Evolutionary conservation across 1,140 invertebrate genomes (phyloP).

Genomic region (Tachypleus tridentatus): DNA sequence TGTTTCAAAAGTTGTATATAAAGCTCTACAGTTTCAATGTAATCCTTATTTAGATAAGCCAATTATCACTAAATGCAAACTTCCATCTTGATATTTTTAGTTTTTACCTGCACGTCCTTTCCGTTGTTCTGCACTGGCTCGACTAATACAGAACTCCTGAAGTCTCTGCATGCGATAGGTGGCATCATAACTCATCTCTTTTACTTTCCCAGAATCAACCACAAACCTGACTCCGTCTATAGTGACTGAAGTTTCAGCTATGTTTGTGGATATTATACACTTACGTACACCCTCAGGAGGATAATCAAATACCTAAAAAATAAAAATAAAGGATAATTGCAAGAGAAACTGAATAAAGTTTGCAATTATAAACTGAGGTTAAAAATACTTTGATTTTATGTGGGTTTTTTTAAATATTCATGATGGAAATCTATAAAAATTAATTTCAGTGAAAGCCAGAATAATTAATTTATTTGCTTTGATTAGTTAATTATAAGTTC

Average conservation of each 20-base stretch:
- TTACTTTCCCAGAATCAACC: slow-evolving; percentile 91
- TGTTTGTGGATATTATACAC: slow-evolving; percentile 98
- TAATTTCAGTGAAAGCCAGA: too few species aligned
- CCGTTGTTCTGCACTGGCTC: slow-evolving; percentile 92
- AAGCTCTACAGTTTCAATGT: too few species aligned
- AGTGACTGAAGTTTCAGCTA: slow-evolving; percentile 97
- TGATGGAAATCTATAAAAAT: slow-evolving; percentile 6
- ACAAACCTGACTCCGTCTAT: slow-evolving; percentile 98
- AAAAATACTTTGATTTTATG: not conserved
- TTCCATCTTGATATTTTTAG: slow-evolving; percentile 1
- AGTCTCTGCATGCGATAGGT: slow-evolving; percentile 70
- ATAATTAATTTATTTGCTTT: too few species aligned
- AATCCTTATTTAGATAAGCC: too few species aligned
- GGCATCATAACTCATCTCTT: slow-evolving; percentile 92
- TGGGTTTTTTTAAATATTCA: not conserved
- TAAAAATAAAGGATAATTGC: too few species aligned
- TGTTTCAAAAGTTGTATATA: too few species aligned
- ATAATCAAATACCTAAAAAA: slow-evolving; percentile 78
- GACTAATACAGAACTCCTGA: slow-evolving; percentile 93
- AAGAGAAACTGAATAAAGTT: not conserved
- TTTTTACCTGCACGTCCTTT: slow-evolving; percentile 75
- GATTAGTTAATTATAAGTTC: too few species aligned
- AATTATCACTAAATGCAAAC: too few species aligned
- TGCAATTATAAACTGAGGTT: too few species aligned
- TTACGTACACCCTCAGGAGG: slow-evolving; percentile 90